phyloP scores from a whole-genome alignment of 2,113 vertebrate species.

The Lichenostomus cassidix region DNA sequence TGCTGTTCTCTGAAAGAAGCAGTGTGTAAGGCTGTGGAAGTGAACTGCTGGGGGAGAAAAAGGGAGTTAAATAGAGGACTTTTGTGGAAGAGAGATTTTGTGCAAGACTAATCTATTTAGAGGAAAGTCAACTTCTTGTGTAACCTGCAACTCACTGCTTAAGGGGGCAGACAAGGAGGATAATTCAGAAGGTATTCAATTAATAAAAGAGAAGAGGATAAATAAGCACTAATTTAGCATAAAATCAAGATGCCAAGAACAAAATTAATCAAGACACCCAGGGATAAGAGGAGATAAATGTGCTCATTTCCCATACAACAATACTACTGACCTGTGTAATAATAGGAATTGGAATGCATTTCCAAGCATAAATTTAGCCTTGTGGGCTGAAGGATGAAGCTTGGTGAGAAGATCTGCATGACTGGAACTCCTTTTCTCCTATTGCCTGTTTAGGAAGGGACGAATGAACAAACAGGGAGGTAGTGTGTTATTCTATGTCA shows the following conservation, averaged over 20 bases:
- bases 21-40: neutral
- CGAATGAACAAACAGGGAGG: neutral
- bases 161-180: neutral
- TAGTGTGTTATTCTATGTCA: neutral
- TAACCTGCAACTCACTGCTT: neutral
- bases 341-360: neutral
- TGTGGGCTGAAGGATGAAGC: neutral
- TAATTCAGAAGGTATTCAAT: neutral
- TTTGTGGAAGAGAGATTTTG: neutral
- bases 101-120: neutral
- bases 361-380: neutral
- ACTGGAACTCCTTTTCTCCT: neutral
- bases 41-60: accelerated
- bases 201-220: neutral
- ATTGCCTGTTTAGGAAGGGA: neutral
- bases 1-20: neutral
- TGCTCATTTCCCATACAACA: neutral
- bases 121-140: neutral
- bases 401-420: neutral
- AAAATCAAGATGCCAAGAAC: constrained; percentile 1
- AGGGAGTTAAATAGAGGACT: neutral
- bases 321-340: neutral
- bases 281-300: neutral
- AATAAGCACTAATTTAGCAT: neutral
- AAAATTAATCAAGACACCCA: neutral